These are phyloP conservation scores for Myiotriccus ornatus DNA, from an alignment of 2,797 vertebrate genomes.

Conservation along the genomic window DNA sequence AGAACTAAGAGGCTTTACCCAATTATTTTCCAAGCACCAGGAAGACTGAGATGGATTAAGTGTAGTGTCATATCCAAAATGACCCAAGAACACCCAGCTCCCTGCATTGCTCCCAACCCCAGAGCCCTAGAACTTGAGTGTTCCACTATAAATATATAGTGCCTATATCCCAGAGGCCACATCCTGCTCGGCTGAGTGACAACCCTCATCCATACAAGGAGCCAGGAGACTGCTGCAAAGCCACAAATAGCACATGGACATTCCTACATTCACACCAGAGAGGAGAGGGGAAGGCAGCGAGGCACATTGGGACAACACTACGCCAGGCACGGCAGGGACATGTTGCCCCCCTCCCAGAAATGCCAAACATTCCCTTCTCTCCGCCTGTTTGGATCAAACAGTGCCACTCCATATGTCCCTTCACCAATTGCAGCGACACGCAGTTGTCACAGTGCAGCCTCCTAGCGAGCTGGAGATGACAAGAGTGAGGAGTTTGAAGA, in stretches of 20 bases:
- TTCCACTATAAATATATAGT: background rate
- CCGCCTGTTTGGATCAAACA: background rate
- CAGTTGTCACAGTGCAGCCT: background rate
- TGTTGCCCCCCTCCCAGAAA: background rate
- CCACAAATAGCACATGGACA: background rate
- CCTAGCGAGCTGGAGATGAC: background rate
- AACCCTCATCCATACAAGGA: background rate
- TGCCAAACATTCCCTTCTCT: background rate
- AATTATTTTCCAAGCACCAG: background rate
- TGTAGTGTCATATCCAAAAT: background rate
- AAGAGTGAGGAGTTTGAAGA: background rate
- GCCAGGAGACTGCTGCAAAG: background rate
- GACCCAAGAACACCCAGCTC: background rate
- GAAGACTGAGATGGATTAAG: background rate
- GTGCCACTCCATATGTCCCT: background rate
- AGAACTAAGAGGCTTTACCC: background rate
- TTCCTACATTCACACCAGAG: background rate
- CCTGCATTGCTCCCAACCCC: background rate
- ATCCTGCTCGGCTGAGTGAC: accelerated
- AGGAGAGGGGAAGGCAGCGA: background rate
- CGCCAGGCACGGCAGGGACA: background rate
- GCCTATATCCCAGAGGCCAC: background rate
- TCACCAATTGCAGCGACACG: background rate
- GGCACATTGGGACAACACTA: background rate
- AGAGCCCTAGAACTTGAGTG: background rate